A percentile compares a stretch with the other conserved stretches of the same genome.
phyloP scores from a whole-genome alignment of 2,113 vertebrate species.

The Picathartes gymnocephalus region DNA sequence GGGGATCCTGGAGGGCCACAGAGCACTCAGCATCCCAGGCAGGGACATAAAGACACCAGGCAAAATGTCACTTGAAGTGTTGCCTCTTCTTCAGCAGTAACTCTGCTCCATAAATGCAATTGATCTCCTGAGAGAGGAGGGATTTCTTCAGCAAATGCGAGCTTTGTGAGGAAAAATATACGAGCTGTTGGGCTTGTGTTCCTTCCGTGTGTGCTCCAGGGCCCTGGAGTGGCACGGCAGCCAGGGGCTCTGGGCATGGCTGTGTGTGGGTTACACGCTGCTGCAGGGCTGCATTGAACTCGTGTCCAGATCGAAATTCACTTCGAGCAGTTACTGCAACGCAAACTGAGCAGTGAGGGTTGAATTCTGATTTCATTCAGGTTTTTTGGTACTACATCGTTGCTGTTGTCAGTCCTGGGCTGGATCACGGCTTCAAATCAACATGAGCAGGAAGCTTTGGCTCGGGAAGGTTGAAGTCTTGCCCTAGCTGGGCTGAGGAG shows the following conservation, averaged over 20 bases:
- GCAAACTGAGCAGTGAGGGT: neutral
- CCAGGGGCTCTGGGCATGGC: neutral
- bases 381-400: neutral
- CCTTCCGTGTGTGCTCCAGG: neutral
- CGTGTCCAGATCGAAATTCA: neutral
- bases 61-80: conserved; percentile 54
- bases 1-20: neutral
- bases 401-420: neutral
- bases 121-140: conserved; percentile 58
- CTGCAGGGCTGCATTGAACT: accelerated
- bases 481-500: neutral
- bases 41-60: conserved; percentile 37
- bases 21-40: neutral
- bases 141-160: conserved; percentile 38
- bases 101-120: conserved; percentile 60
- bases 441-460: accelerated
- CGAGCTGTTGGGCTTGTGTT: neutral
- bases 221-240: neutral
- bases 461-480: neutral
- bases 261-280: accelerated
- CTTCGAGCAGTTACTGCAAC: neutral
- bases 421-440: neutral
- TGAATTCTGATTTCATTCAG: neutral
- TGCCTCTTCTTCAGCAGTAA: conserved; percentile 41
- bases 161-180: conserved; percentile 23